phyloP scores from a whole-genome alignment of 2,113 vertebrate genomes.

The Syngnathus scovelli region DNA sequence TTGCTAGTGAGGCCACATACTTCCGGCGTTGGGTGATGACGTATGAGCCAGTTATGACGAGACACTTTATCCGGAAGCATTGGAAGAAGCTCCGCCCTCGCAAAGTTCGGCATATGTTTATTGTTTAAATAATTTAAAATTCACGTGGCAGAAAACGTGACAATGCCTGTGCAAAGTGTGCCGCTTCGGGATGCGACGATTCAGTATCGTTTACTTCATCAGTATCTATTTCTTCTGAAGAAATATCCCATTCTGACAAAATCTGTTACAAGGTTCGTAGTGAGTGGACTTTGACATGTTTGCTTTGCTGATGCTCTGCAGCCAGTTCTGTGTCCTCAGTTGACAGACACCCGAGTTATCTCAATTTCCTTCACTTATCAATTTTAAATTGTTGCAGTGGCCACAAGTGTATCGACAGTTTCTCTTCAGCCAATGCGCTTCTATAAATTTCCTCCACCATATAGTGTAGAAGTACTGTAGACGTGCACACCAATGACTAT shows the following conservation, averaged over 20 bases:
- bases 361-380: not conserved
- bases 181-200: not conserved
- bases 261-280: conserved; percentile 66
- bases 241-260: conserved; percentile 8
- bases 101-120: not conserved
- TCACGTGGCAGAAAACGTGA: not conserved
- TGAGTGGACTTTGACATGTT: not conserved
- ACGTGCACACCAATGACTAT: too few species aligned
- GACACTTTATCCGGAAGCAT: not conserved
- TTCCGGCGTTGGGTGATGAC: not conserved
- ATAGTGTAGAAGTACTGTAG: too few species aligned
- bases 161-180: conserved; percentile 4
- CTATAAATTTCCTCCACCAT: not conserved
- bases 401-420: not conserved
- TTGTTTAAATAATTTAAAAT: not conserved
- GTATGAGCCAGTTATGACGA: not conserved
- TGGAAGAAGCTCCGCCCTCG: not conserved
- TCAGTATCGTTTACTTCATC: conserved; percentile 1
- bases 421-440: conserved; percentile 48
- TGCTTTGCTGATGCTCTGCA: not conserved
- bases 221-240: conserved; percentile 11
- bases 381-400: not conserved
- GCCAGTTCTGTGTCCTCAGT: not conserved
- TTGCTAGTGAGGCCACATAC: not conserved
- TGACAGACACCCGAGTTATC: not conserved